phyloP scores from a whole-genome alignment of 2,113 vertebrate species.

The Mormyrus lacerda region DNA sequence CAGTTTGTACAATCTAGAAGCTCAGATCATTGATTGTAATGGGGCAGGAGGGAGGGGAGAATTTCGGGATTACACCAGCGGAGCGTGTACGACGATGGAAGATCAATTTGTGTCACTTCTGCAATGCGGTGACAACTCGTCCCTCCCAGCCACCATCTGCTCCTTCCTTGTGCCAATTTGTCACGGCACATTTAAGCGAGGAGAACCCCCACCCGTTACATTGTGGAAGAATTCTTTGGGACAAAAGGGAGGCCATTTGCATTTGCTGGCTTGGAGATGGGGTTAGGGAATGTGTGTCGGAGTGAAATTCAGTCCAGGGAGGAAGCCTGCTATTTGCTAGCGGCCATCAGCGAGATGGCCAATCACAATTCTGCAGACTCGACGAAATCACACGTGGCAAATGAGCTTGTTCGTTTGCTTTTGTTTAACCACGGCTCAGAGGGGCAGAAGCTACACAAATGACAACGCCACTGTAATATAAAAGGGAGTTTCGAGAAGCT shows the following conservation, averaged over 20 bases:
- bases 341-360: background rate
- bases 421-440: background rate
- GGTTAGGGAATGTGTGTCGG: background rate
- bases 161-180: constrained; percentile 51
- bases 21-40: constrained; percentile 18
- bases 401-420: background rate
- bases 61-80: background rate
- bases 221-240: constrained; percentile 18
- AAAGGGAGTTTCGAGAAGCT: constrained; percentile 37
- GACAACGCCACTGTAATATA: constrained; percentile 21
- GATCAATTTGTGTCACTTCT: constrained; percentile 48
- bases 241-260: constrained; percentile 31
- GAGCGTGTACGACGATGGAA: constrained; percentile 4
- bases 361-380: background rate
- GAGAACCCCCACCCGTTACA: constrained; percentile 46
- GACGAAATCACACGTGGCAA: background rate
- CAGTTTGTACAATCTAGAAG: constrained; percentile 25
- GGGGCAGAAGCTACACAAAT: constrained; percentile 24
- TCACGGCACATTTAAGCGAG: constrained; percentile 47
- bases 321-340: background rate
- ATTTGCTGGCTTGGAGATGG: background rate
- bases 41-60: background rate
- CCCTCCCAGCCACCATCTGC: constrained; percentile 54
- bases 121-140: constrained; percentile 44
- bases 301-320: background rate